phyloP scores from a whole-genome alignment of 2,113 vertebrate genomes.

The Sphaerodactylus townsendi region DNA sequence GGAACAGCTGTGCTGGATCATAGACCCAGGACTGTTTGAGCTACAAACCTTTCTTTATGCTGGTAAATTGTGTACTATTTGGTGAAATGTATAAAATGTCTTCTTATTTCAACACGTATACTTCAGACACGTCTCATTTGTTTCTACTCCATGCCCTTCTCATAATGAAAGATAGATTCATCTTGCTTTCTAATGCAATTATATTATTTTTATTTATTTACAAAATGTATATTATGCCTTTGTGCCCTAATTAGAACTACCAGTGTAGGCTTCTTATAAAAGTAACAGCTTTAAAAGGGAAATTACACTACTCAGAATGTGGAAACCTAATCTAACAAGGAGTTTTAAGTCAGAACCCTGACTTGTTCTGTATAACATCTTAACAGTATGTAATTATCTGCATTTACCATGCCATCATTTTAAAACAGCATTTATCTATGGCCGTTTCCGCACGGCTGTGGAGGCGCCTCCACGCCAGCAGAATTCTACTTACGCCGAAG shows the following conservation, averaged over 20 bases:
- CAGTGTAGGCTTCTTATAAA: neutral
- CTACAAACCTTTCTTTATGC: conserved; percentile 55
- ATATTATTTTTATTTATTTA: neutral
- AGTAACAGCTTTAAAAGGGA: neutral
- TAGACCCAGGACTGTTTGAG: conserved; percentile 40
- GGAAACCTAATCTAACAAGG: conserved; percentile 1
- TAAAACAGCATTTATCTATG: no score
- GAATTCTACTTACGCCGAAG: no score
- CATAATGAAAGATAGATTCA: conserved; percentile 1
- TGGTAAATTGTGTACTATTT: conserved; percentile 14
- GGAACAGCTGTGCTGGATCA: conserved; percentile 49
- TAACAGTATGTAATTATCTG: neutral
- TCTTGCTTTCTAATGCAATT: neutral
- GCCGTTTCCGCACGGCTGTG: no score
- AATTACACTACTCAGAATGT: neutral
- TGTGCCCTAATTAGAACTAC: no score
- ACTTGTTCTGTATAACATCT: neutral
- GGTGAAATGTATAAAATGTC: neutral
- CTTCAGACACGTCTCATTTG: neutral
- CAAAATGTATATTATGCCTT: no score
- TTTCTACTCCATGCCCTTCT: neutral
- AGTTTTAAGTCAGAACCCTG: conserved; percentile 24
- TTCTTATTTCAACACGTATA: conserved; percentile 13
- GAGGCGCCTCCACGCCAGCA: no score
- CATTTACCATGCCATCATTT: neutral